Evolutionary conservation across 2,797 vertebrate species (phyloP).

Genomic region (Rhadinocentrus ornatus): DNA sequence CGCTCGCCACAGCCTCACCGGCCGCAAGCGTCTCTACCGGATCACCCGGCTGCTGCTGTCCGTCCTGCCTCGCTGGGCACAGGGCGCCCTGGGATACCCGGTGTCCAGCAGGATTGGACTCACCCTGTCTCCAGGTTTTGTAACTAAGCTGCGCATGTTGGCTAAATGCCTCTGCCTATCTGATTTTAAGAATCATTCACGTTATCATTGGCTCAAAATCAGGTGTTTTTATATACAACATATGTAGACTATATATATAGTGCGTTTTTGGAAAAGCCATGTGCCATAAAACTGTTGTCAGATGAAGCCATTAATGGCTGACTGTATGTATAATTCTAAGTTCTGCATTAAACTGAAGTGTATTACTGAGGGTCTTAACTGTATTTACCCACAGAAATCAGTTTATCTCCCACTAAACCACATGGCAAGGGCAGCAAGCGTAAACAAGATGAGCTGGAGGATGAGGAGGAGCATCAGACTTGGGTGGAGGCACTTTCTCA

Average conservation of each 20-base stretch:
- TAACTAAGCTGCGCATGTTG: background rate
- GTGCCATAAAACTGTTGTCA: background rate
- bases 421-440: slow-evolving; percentile 85
- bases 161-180: background rate
- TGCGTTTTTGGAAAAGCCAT: no score
- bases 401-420: slow-evolving; percentile 76
- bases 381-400: slow-evolving; percentile 73
- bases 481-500: slow-evolving; percentile 81
- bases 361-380: background rate
- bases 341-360: background rate
- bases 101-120: slow-evolving; percentile 75
- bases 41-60: slow-evolving; percentile 77
- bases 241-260: no score
- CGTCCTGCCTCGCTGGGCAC: slow-evolving; percentile 77
- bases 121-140: slow-evolving; percentile 76
- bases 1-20: slow-evolving; percentile 58
- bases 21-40: slow-evolving; percentile 76
- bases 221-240: no score
- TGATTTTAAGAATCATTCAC: no score
- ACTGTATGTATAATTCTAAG: no score
- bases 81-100: slow-evolving; percentile 78
- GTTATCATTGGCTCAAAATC: no score
- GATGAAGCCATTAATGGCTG: background rate
- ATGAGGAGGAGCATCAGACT: slow-evolving; percentile 74
- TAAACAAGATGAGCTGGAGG: slow-evolving; percentile 84